Conservation (phyloP, 2,888 invertebrate species). For the Scaptomyza flava region DNA sequence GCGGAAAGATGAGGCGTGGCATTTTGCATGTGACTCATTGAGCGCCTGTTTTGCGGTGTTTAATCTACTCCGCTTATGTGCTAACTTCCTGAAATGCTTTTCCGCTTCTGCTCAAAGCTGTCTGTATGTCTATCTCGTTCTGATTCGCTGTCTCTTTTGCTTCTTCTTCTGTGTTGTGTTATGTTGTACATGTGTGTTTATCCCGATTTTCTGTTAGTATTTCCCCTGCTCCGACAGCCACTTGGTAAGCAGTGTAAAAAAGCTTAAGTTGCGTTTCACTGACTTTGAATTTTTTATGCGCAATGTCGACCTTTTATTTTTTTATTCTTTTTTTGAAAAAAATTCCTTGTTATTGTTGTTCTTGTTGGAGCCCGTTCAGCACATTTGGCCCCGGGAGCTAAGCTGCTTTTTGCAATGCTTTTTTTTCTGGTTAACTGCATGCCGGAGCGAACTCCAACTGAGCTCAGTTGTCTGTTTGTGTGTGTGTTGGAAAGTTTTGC, state of each 20-base stretch:
- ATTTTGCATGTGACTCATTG: slow-evolving; percentile 75
- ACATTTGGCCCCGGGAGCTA: slow-evolving; percentile 48
- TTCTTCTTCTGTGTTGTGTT: slow-evolving; percentile 12
- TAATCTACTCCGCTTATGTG: slow-evolving; percentile 79
- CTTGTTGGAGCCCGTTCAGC: slow-evolving; percentile 9
- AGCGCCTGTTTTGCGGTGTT: slow-evolving; percentile 80
- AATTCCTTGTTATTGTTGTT: background rate
- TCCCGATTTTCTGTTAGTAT: slow-evolving; percentile 71
- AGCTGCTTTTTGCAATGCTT: slow-evolving; percentile 78
- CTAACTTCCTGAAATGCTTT: slow-evolving; percentile 53
- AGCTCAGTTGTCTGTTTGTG: slow-evolving; percentile 16
- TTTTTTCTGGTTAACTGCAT: slow-evolving; percentile 76
- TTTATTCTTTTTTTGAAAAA: background rate
- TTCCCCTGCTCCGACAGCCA: slow-evolving; percentile 13
- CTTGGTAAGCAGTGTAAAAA: slow-evolving; percentile 69
- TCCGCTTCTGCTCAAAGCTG: slow-evolving; percentile 20
- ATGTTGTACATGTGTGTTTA: slow-evolving; percentile 73
- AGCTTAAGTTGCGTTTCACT: slow-evolving; percentile 80
- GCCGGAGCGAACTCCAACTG: slow-evolving; percentile 49
- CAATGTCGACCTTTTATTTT: slow-evolving; percentile 68
- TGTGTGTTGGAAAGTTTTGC: slow-evolving; percentile 58
- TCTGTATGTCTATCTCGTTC: slow-evolving; percentile 4
- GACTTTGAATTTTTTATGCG: slow-evolving; percentile 79
- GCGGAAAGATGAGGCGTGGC: too few relatives aligned
- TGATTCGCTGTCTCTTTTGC: background rate